Evolutionary conservation across 2,797 vertebrate species (phyloP), one percentile per base, ranked within the genome.

Genomic region (Protonibea diacanthus): DNA sequence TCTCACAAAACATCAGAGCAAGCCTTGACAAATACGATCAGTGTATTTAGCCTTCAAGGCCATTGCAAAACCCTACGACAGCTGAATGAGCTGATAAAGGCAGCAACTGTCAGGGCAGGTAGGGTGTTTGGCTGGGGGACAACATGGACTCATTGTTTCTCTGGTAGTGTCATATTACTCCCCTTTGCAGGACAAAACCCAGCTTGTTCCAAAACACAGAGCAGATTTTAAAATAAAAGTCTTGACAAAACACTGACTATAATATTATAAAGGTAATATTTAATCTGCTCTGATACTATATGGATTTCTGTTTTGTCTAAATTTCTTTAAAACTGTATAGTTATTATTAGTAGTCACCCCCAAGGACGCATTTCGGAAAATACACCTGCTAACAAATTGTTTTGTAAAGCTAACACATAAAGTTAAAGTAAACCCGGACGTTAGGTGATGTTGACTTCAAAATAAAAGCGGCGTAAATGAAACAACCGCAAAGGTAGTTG

Each of bases 131-230:
- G 76, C 84, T 74, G 52, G 77, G 74, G 48, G 73, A 86, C 84
- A 84, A 85, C 76, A 77, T 61, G 51, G 66, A 76, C 58, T 74
- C 89, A 82, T 92, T 92, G 91, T 93, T 82, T 90, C 81, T 66
- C 59, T 55, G 38, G 44, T 11, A 71, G 91, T 67, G 79, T 93
- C 89, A 86, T 57, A 49, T 94, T 93, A 91, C 91, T 79, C 42
- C 58, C 33, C 65, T 40, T 12, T 17, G 38, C 71, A 80, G 63
- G 52, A 87, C 76, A 89, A 61, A 86, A 42, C 38, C 40, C 14
- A n/a, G 61, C 52, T 78, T 84, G 80, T 80, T 85, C 68, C 48
- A 67, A 70, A 45, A 45, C 58, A 59, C 40, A 59, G 12, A 70
- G 2, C 13, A 66, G 62, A 56, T 27, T 29, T 29, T 29, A 6